phyloP scores from a whole-genome alignment of 2,797 vertebrate species.

The Brachyalestes nurse region DNA sequence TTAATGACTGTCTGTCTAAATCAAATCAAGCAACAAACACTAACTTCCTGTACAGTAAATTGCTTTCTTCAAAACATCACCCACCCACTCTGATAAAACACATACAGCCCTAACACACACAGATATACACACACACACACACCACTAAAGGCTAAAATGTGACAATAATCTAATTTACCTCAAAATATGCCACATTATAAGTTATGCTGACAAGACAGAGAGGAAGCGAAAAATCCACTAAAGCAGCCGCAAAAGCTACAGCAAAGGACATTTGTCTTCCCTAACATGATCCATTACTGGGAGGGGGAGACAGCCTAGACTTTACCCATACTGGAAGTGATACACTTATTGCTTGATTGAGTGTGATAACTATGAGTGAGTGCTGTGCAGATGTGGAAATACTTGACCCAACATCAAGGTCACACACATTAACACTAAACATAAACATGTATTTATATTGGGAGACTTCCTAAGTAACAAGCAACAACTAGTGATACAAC shows the following conservation, averaged over 20 bases:
- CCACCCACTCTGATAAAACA: slow-evolving; percentile 33
- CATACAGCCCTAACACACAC: slow-evolving; percentile 24
- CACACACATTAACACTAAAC: neutral
- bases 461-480: neutral
- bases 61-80: slow-evolving; percentile 58
- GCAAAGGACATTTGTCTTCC: slow-evolving; percentile 34
- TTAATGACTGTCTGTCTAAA: slow-evolving; percentile 59
- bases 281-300: slow-evolving; percentile 42
- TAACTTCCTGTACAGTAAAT: slow-evolving; percentile 58
- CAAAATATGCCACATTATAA: slow-evolving; percentile 55
- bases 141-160: slow-evolving; percentile 51
- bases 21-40: slow-evolving; percentile 58
- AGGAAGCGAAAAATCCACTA: slow-evolving; percentile 49
- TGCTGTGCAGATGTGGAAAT: slow-evolving; percentile 2
- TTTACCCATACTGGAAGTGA: slow-evolving; percentile 14
- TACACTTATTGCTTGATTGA: slow-evolving; percentile 26
- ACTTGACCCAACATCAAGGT: neutral
- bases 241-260: slow-evolving; percentile 40
- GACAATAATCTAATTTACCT: slow-evolving; percentile 54
- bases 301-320: slow-evolving; percentile 11
- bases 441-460: neutral
- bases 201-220: slow-evolving; percentile 50
- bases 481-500: too few species aligned
- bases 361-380: slow-evolving; percentile 14
- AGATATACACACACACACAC: slow-evolving; percentile 22